Evolutionary conservation across 2,113 vertebrate species (phyloP).

Genomic region (Tetraodon nigroviridis): DNA sequence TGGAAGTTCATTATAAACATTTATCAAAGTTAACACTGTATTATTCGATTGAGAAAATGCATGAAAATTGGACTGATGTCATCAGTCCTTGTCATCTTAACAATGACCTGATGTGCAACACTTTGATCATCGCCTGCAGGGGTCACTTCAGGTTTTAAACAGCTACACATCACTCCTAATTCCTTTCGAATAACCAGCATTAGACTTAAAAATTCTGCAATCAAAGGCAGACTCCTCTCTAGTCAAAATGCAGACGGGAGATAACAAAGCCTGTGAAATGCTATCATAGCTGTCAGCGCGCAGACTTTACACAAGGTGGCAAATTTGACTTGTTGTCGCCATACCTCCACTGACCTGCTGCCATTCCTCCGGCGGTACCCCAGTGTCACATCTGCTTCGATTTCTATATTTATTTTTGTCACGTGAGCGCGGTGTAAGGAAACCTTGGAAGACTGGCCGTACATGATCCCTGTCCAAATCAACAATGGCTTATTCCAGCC

Average conservation of each 20-base stretch:
- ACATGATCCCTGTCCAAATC: conserved; percentile 62
- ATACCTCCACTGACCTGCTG: conserved; percentile 43
- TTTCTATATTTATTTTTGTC: conserved; percentile 76
- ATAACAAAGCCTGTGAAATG: conserved; percentile 59
- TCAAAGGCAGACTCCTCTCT: conserved; percentile 72
- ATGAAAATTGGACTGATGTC: conserved; percentile 55
- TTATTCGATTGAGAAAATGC: conserved; percentile 58
- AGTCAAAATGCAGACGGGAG: conserved; percentile 52
- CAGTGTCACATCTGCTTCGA: conserved; percentile 54
- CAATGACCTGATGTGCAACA: conserved; percentile 69
- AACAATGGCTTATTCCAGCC: conserved; percentile 59
- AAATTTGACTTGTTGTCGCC: conserved; percentile 43
- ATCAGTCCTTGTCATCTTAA: conserved; percentile 30
- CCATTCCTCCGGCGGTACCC: conserved; percentile 41
- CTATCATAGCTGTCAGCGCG: conserved; percentile 51
- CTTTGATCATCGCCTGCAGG: conserved; percentile 80
- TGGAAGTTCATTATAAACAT: no score
- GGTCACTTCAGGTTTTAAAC: conserved; percentile 83
- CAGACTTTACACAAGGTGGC: conserved; percentile 51
- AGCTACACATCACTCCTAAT: conserved; percentile 85
- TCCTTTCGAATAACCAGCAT: conserved; percentile 80
- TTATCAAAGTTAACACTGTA: conserved; percentile 2
- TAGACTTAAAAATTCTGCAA: conserved; percentile 75
- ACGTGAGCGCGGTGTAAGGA: conserved; percentile 57
- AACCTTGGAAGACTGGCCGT: conserved; percentile 45